Base-by-base conservation (phyloP, 2,797 vertebrate species). In the Acipenser transmontanus region DNA sequence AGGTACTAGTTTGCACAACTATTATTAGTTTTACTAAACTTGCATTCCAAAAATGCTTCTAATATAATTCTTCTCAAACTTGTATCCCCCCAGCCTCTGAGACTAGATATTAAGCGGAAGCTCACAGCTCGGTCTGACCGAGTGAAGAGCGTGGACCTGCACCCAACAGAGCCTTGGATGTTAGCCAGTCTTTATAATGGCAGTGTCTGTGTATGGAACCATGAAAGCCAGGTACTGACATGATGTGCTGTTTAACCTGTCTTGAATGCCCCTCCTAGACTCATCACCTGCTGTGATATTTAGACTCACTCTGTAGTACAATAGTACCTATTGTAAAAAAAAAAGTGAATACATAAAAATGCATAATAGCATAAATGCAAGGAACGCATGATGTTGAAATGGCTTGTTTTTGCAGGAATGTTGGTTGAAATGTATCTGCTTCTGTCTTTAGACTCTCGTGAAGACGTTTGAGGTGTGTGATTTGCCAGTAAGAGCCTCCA, bases 381-480 rank as follows among this genome's bases (percentile, higher is more conserved):
- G 2, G 34, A 34, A 4, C 4, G 34, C 34, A 34, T 34, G 34
- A 3, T 4, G 4, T 34, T 34, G 34, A 34, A 34, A 34, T 1
- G 3, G 34, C 34, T 34, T 34, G 34, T 34, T 34, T 34, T 34
- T 34, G 34, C 34, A 34, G 34, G 34, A 34, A 34, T 34, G 34
- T 34, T 14, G 52, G 47, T 17, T 7, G 9, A 34, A 6, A 9
- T 49, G 11, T n/a, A 17, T 47, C 34, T 59, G 50, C 13, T 11
- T 47, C 49, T 3, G 72, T 60, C 74, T 80, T 62, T 71, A 99
- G 96, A 99, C 95, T 0, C 82, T 99, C 34, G 97, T 99, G 74
- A 99, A 99, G 89, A 98, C 96, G 0, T 99, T 99, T 81, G 97
- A 99, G 85, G 96, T 98, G 4, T 98, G 97, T 66, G 96, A 99